These are phyloP conservation scores for Sphaerodactylus townsendi DNA, from an alignment of 2,113 vertebrate genomes.

Conservation along the genomic window DNA sequence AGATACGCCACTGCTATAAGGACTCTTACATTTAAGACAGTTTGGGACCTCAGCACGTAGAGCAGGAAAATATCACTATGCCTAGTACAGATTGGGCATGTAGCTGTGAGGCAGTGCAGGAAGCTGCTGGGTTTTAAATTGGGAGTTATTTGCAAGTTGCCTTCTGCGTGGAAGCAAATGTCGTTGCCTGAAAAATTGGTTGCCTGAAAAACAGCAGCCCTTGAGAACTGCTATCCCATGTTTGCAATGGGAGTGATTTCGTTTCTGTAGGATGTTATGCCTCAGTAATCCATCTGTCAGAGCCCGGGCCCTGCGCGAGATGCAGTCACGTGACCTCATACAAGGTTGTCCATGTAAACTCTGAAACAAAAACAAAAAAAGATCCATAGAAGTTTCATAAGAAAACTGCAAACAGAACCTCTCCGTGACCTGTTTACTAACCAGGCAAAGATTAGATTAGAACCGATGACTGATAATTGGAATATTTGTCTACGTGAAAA, in stretches of 20 bases:
- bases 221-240: background rate
- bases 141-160: background rate
- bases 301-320: background rate
- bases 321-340: background rate
- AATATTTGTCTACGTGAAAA: slow-evolving; percentile 11
- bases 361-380: background rate
- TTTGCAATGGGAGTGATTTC: background rate
- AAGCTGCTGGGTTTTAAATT: background rate
- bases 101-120: too few relatives aligned
- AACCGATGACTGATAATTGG: background rate
- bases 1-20: too few relatives aligned
- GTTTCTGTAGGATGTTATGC: background rate
- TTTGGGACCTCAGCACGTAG: too few relatives aligned
- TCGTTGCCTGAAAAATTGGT: background rate
- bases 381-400: background rate
- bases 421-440: background rate
- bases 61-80: background rate
- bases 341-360: background rate
- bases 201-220: background rate
- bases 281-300: background rate
- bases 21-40: too few relatives aligned
- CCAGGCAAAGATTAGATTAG: background rate
- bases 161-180: too few relatives aligned
- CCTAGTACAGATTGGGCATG: too few relatives aligned
- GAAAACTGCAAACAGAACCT: background rate